Evolutionary conservation across 2,797 vertebrate species (phyloP).

Genomic region (Cygnus olor): DNA sequence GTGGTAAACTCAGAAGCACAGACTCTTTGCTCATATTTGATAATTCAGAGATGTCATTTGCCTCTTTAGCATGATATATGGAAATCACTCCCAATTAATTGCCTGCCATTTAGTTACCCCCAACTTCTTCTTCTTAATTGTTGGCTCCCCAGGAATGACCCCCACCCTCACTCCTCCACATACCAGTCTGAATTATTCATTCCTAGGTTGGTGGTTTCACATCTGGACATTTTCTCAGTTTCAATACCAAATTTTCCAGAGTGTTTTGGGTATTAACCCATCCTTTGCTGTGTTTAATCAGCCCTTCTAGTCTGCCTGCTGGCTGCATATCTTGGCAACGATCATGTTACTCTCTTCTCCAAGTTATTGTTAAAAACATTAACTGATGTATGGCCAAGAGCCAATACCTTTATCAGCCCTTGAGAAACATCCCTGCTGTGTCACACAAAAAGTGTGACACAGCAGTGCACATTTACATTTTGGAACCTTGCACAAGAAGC

Average conservation of each 20-base stretch:
- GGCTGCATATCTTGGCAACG: neutral
- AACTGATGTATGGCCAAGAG: neutral
- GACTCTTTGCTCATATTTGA: neutral
- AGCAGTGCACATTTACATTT: neutral
- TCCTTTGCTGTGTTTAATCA: neutral
- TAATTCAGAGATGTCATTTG: neutral
- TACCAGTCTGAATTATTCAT: neutral
- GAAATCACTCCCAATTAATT: neutral
- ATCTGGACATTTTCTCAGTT: neutral
- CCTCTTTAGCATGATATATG: neutral
- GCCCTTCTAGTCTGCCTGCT: neutral
- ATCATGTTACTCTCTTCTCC: neutral
- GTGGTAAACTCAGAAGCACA: neutral
- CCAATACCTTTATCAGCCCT: neutral
- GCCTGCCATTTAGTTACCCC: neutral
- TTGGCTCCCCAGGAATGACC: neutral
- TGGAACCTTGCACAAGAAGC: neutral
- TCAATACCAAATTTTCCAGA: neutral
- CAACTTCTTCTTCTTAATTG: neutral
- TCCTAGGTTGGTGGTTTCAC: neutral
- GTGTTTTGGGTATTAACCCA: neutral
- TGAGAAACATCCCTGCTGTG: neutral
- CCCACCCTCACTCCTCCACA: rapidly evolving
- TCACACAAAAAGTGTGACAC: neutral
- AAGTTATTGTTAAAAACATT: neutral